These are phyloP conservation scores for Pipra filicauda DNA, from an alignment of 2,113 vertebrate genomes.

Conservation along the genomic window DNA sequence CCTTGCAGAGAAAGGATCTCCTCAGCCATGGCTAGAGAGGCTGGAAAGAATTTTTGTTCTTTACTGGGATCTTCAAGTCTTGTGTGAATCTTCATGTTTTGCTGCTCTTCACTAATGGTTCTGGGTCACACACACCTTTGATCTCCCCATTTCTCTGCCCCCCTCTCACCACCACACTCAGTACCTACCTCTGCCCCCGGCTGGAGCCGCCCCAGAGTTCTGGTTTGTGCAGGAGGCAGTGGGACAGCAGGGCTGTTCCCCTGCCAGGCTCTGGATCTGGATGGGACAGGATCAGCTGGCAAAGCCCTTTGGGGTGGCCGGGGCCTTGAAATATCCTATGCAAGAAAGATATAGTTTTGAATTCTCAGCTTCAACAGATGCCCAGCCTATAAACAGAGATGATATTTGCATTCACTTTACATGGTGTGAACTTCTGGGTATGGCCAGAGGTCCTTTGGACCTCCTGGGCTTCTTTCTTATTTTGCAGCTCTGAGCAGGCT, in stretches of 20 bases:
- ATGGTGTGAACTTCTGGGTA: background rate
- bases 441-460: background rate
- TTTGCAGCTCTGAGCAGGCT: background rate
- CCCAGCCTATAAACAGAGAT: background rate
- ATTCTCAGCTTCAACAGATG: background rate
- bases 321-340: conserved; percentile 66
- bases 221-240: background rate
- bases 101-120: background rate
- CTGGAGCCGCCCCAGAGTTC: background rate
- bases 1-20: background rate
- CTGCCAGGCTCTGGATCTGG: conserved; percentile 11
- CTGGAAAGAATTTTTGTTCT: background rate
- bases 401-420: background rate
- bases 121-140: background rate
- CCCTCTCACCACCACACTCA: accelerated
- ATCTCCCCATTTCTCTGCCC: background rate
- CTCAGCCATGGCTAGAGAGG: background rate
- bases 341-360: background rate
- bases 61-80: background rate
- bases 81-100: background rate
- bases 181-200: conserved; percentile 10
- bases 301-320: conserved; percentile 76
- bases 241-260: background rate
- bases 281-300: conserved; percentile 70
- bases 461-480: background rate